Evolutionary conservation across 1,140 invertebrate genomes (phyloP), one percentile per base, ranked within the genome.

Genomic region (Heliothis virescens): DNA sequence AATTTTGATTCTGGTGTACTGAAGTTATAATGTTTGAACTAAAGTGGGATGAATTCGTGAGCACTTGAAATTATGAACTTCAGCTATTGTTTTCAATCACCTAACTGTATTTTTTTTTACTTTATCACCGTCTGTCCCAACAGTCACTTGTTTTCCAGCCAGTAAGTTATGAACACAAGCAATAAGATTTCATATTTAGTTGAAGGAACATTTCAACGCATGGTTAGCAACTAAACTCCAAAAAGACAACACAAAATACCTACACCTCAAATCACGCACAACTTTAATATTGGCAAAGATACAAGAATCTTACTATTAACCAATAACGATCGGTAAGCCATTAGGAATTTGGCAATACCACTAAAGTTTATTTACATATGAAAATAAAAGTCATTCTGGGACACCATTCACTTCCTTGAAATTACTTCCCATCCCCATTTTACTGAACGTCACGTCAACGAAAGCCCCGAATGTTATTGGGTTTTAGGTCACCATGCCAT

Each of bases 401-500:
- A 67, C 63, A 67, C 41, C 63, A 12, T 41, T 4, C 16, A 67
- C 63, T 67, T 67, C 34, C 41, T 41, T 16, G 5, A 67, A 67
- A 67, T 67, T 67, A 67, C 50, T 67, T 67, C 13, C 16, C 41
- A 16, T 55, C 53, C 26, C 71, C n/a, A n/a, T 73, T 73, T 41
- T n/a, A 72, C 71, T 73, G 16, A 29, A 59, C 71, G 29, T 41
- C 16, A 60, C 53, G 29, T 34, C 50, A 52, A 11, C 21, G 59
- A 63, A 76, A 63, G 2, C 21, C 21, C 21, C 21, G 50, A 76
- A 76, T 65, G 52, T 50, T 65, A 26, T 26, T 48, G 29, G 52
- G 53, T 76, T 76, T 76, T 76, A 76, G 59, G 74, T 76, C 74
- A 76, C 63, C n/a, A 10, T 67, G 16, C 18, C n/a, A 34, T 16